These are phyloP conservation scores for Lineus longissimus DNA, from an alignment of 1,140 invertebrate genomes.

Conservation along the genomic window DNA sequence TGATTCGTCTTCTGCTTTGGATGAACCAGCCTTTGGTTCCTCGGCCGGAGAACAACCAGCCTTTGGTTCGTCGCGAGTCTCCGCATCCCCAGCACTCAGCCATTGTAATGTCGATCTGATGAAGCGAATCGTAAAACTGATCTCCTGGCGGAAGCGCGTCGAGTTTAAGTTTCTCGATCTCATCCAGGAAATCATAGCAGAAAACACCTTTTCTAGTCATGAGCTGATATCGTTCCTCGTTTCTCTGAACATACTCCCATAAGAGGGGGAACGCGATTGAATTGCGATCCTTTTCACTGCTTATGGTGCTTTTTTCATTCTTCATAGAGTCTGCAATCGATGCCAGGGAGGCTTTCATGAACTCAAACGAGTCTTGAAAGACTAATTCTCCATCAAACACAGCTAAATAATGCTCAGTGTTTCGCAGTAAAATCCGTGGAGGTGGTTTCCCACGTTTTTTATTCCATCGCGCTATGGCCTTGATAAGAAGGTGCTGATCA, in stretches of 20 bases:
- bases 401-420: neutral
- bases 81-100: too few relatives aligned
- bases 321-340: neutral
- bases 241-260: too few relatives aligned
- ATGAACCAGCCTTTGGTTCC: too few relatives aligned
- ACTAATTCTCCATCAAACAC: neutral
- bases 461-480: neutral
- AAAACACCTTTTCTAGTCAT: neutral
- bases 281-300: neutral
- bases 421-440: neutral
- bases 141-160: neutral
- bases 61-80: too few relatives aligned
- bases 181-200: neutral
- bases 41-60: too few relatives aligned
- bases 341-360: neutral
- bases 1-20: too few relatives aligned
- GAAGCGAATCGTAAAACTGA: neutral
- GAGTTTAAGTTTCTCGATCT: neutral
- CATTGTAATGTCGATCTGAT: neutral
- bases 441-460: neutral
- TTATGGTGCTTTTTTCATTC: neutral
- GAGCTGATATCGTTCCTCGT: neutral
- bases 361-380: neutral
- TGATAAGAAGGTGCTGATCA: neutral
- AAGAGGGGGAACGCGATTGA: neutral